These are phyloP conservation scores for Campaea margaritaria DNA, from an alignment of 2,888 invertebrate species.

Conservation along the genomic window DNA sequence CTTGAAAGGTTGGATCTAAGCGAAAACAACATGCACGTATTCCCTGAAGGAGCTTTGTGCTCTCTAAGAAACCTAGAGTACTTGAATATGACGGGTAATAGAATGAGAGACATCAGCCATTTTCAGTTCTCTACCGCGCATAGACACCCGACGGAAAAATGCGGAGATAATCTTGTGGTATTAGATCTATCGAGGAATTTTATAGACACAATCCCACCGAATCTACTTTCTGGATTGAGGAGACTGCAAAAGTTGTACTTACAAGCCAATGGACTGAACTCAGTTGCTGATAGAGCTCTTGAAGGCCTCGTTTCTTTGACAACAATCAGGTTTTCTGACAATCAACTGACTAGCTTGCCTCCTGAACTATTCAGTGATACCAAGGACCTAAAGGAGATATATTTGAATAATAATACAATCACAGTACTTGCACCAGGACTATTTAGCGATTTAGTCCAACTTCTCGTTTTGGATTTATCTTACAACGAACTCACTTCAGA, in stretches of 20 bases:
- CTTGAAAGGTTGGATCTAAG: slow-evolving; percentile 91
- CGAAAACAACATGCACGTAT: slow-evolving; percentile 92
- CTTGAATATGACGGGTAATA: slow-evolving; percentile 92
- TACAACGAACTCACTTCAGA: slow-evolving; percentile 92
- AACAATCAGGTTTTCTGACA: slow-evolving; percentile 91
- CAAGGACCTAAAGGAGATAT: slow-evolving; percentile 91
- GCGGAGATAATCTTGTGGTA: slow-evolving; percentile 88
- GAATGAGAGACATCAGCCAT: slow-evolving; percentile 90
- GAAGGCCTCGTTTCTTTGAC: slow-evolving; percentile 90
- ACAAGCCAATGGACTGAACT: slow-evolving; percentile 90
- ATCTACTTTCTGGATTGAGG: slow-evolving; percentile 89
- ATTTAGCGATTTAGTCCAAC: slow-evolving; percentile 90
- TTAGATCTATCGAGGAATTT: slow-evolving; percentile 92
- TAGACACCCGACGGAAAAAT: slow-evolving; percentile 86
- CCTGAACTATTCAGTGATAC: slow-evolving; percentile 93
- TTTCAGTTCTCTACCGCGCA: slow-evolving; percentile 88
- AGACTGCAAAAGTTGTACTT: slow-evolving; percentile 90
- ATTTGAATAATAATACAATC: slow-evolving; percentile 92
- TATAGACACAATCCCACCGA: slow-evolving; percentile 90
- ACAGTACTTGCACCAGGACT: slow-evolving; percentile 92
- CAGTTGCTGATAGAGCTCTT: slow-evolving; percentile 91
- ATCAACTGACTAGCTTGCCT: slow-evolving; percentile 91
- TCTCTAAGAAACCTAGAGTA: slow-evolving; percentile 90
- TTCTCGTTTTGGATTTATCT: slow-evolving; percentile 91
- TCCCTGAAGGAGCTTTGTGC: slow-evolving; percentile 91